These are phyloP conservation scores for Champsocephalus esox DNA, from an alignment of 2,797 vertebrate genomes.

Conservation along the genomic window DNA sequence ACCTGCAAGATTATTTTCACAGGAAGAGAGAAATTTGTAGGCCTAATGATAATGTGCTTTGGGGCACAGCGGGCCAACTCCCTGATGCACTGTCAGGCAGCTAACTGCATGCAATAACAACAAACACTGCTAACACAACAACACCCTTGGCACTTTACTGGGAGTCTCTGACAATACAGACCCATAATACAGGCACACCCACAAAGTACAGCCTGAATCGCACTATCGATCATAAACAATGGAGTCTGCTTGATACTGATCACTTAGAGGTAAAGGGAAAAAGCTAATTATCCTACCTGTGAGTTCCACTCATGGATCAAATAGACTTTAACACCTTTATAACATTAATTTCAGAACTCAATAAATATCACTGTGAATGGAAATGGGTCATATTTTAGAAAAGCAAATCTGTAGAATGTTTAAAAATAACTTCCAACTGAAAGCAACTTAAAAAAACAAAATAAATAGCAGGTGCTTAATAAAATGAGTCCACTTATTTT, in stretches of 20 bases:
- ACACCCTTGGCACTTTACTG: background rate
- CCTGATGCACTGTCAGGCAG: background rate
- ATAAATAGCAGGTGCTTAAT: background rate
- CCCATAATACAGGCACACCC: background rate
- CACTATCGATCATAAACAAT: background rate
- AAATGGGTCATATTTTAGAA: slow-evolving; percentile 13
- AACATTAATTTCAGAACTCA: background rate
- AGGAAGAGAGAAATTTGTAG: background rate
- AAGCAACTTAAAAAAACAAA: slow-evolving; percentile 17
- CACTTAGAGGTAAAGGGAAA: background rate
- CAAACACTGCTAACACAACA: background rate
- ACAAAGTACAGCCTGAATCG: background rate
- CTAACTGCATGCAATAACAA: background rate
- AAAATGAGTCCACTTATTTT: background rate
- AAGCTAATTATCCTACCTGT: background rate
- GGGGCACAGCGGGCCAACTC: background rate
- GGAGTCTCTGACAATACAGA: background rate
- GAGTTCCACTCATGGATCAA: background rate
- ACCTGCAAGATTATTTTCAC: background rate
- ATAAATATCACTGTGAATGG: background rate
- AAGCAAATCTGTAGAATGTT: background rate
- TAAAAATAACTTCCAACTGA: slow-evolving; percentile 32
- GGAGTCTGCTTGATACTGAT: background rate
- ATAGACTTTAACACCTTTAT: background rate
- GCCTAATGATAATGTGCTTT: background rate